phyloP scores from a whole-genome alignment of 2,797 vertebrate genomes.

The Tamandua tetradactyla region DNA sequence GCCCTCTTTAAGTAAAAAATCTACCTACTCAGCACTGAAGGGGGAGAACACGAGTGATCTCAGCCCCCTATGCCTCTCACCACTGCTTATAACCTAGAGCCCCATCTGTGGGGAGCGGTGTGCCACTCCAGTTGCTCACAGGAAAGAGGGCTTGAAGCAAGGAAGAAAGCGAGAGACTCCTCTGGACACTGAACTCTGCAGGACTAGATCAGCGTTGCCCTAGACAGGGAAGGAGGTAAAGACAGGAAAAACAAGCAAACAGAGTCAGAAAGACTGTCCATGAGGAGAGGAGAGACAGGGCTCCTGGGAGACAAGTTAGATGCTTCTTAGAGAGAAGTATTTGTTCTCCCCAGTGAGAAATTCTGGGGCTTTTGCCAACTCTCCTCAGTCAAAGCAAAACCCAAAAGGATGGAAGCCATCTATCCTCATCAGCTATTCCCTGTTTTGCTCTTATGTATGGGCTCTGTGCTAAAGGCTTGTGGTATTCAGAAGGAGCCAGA shows the following conservation, averaged over 20 bases:
- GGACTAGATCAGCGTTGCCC: not conserved
- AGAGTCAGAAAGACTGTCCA: not conserved
- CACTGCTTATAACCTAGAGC: not conserved
- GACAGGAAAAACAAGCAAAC: not conserved
- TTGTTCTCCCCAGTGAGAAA: conserved; percentile 5
- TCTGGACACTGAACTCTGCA: not conserved
- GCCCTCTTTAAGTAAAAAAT: conserved; percentile 42
- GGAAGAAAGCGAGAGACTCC: not conserved
- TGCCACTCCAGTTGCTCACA: not conserved
- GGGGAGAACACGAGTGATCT: not conserved
- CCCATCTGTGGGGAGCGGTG: not conserved
- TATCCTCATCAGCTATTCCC: not conserved
- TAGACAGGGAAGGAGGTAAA: not conserved
- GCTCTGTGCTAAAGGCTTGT: not conserved
- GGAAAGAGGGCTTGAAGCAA: not conserved
- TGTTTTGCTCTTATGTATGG: not conserved
- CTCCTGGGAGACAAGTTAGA: not conserved
- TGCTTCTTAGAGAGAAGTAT: not conserved
- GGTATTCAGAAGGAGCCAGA: not conserved
- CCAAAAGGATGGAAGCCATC: not conserved
- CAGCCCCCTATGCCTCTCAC: not conserved
- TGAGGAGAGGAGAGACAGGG: not conserved
- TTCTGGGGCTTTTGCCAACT: not conserved
- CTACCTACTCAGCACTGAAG: not conserved
- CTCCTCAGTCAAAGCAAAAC: not conserved